These are phyloP conservation scores for Crypturellus tataupa DNA, from an alignment of 2,797 vertebrate species.

Conservation along the genomic window DNA sequence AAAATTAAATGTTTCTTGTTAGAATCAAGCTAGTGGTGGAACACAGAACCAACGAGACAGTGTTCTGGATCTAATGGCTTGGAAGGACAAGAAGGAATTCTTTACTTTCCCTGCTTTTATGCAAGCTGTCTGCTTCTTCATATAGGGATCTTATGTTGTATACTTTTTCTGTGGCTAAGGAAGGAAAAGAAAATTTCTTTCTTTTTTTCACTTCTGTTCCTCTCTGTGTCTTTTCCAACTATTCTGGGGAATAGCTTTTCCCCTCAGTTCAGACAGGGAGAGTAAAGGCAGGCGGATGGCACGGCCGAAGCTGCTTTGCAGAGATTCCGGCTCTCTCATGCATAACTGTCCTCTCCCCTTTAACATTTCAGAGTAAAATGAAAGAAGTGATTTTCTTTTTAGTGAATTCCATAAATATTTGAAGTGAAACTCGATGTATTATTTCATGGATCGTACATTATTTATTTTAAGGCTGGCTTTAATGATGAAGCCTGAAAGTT, in stretches of 20 bases:
- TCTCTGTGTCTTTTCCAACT: background rate
- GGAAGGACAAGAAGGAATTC: background rate
- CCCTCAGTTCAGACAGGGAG: background rate
- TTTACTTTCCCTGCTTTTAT: background rate
- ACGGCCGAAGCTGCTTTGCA: background rate
- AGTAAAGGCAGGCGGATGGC: background rate
- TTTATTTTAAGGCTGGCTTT: conserved; percentile 78
- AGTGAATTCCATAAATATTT: conserved; percentile 80
- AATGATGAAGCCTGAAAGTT: conserved; percentile 61
- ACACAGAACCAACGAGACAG: fast-evolving
- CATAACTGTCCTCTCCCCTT: conserved; percentile 6
- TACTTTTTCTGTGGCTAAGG: background rate
- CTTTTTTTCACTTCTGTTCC: background rate
- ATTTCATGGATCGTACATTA: conserved; percentile 74
- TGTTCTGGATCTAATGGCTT: background rate
- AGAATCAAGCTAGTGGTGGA: background rate
- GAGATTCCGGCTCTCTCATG: background rate
- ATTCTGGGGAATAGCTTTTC: background rate
- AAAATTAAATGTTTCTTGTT: background rate
- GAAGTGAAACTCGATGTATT: conserved; percentile 63
- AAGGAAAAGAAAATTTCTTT: background rate
- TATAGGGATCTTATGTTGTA: background rate
- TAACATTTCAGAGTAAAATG: conserved; percentile 56
- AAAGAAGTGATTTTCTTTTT: conserved; percentile 62
- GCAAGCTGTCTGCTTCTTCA: background rate